Evolutionary conservation across 2,797 vertebrate species (phyloP).

Genomic region (Antennarius maculatus): DNA sequence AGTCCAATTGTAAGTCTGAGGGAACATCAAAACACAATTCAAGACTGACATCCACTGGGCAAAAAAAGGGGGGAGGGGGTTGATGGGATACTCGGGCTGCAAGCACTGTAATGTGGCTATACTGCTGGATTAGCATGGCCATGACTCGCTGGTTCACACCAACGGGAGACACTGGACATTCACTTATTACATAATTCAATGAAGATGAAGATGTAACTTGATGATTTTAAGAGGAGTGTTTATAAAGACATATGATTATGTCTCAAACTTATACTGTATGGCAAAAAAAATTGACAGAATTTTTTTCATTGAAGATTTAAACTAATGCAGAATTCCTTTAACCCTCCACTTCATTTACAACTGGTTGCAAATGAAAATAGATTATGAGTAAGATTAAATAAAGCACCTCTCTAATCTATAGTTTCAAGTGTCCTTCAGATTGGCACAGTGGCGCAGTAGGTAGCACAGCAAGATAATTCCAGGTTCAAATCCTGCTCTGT

Average conservation of each 20-base stretch:
- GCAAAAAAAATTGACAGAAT: too few species aligned
- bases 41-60: conserved; percentile 84
- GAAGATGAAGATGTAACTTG: not conserved
- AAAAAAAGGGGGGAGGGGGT: conserved; percentile 54
- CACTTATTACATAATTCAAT: not conserved
- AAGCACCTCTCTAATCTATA: too few species aligned
- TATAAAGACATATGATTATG: not conserved
- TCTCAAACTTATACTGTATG: too few species aligned
- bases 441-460: too few species aligned
- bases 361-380: too few species aligned
- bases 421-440: too few species aligned
- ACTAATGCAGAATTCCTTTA: too few species aligned
- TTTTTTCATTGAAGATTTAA: too few species aligned
- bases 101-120: conserved; percentile 46
- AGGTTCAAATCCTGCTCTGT: too few species aligned
- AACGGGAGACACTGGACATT: not conserved
- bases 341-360: too few species aligned
- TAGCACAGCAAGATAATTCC: too few species aligned
- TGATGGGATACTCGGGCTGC: conserved; percentile 46
- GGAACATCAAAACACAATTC: conserved; percentile 95
- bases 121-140: conserved; percentile 37
- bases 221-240: not conserved
- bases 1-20: conserved; percentile 85
- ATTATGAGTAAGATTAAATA: too few species aligned
- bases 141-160: conserved; percentile 11